Evolutionary conservation across 1,140 invertebrate species (phyloP).

Genomic region (Pseudomyrmex dendroicus): DNA sequence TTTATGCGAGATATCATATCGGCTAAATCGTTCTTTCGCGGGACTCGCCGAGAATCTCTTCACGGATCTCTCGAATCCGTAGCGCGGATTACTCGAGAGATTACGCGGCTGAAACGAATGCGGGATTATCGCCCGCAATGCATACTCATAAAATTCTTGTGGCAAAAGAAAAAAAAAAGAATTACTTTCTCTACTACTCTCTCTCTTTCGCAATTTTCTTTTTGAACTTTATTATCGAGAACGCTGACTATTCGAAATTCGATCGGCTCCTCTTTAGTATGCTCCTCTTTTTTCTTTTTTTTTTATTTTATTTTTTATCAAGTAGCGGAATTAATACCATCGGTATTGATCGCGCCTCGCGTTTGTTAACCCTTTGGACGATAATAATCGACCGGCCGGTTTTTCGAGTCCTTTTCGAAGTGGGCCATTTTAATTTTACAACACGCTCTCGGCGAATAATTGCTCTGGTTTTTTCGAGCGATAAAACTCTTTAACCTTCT

Average conservation of each 20-base stretch:
- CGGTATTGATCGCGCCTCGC: conserved; percentile 1
- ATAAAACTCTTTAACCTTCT: too few species aligned
- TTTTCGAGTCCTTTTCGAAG: neutral
- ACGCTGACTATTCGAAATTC: conserved; percentile 24
- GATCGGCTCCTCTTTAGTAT: neutral
- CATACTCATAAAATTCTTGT: conserved; percentile 38
- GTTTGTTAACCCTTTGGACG: neutral
- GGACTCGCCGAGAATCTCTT: too few species aligned
- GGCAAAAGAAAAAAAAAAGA: neutral
- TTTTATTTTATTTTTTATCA: too few species aligned
- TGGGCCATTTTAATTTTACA: too few species aligned
- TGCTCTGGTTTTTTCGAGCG: too few species aligned
- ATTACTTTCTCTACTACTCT: neutral
- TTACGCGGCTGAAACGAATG: conserved; percentile 17
- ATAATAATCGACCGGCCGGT: neutral
- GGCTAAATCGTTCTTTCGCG: too few species aligned
- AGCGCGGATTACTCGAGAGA: neutral
- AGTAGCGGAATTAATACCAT: neutral
- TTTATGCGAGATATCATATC: too few species aligned
- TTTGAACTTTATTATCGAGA: conserved; percentile 35
- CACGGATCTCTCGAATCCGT: too few species aligned
- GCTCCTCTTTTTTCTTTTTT: too few species aligned
- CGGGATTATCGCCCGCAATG: neutral
- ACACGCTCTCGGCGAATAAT: too few species aligned
- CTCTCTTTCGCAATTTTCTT: neutral